Conservation (phyloP, 2,888 invertebrate species). For the Chymomyza caudatula region DNA sequence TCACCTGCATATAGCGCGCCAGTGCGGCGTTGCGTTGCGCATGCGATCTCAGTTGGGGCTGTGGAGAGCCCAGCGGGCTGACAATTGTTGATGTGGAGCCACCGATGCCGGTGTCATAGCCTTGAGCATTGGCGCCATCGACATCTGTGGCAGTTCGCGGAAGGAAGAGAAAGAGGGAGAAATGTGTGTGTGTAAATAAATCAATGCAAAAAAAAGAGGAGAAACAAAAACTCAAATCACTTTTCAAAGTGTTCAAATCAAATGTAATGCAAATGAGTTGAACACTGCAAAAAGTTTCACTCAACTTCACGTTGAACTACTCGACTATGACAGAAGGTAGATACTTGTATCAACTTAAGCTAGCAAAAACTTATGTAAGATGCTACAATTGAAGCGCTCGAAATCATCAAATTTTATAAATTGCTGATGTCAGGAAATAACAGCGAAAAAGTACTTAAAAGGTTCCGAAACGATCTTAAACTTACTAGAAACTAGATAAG, state of each 20-base stretch:
- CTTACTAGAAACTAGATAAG: neutral
- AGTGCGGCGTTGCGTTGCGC: slow-evolving; percentile 81
- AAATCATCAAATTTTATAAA: neutral
- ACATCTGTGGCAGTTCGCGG: slow-evolving; percentile 65
- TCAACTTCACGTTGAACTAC: neutral
- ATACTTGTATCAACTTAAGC: neutral
- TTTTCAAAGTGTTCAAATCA: slow-evolving; percentile 12
- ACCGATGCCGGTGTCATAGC: slow-evolving; percentile 78
- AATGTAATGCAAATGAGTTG: slow-evolving; percentile 15
- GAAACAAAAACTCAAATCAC: neutral
- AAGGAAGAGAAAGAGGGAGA: neutral
- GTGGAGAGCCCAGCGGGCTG: slow-evolving; percentile 79
- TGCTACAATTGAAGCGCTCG: neutral
- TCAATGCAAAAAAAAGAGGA: slow-evolving; percentile 16
- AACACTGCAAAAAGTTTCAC: slow-evolving; percentile 1
- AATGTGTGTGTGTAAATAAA: slow-evolving; percentile 14
- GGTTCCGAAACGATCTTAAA: neutral
- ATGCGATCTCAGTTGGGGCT: slow-evolving; percentile 80
- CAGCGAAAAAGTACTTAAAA: neutral
- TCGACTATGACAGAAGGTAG: neutral
- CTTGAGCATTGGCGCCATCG: slow-evolving; percentile 77
- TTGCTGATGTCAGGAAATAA: neutral
- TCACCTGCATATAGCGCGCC: slow-evolving; percentile 83
- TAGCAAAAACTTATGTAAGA: neutral
- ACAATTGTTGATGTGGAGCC: slow-evolving; percentile 78